These are phyloP conservation scores for Hiodon tergisus DNA, from an alignment of 2,113 vertebrate species.

Conservation along the genomic window DNA sequence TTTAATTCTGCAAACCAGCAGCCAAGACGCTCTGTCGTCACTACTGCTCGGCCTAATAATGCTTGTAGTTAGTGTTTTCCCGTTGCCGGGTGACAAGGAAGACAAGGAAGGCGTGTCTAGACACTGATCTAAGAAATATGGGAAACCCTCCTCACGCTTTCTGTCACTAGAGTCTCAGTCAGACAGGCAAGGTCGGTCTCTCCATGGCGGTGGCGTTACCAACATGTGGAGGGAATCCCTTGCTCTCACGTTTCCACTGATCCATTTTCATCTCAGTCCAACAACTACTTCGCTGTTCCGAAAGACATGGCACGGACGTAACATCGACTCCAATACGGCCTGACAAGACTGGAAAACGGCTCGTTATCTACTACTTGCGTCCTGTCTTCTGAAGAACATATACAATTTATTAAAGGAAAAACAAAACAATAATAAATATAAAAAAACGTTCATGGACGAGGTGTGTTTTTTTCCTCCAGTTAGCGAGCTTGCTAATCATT, in stretches of 20 bases:
- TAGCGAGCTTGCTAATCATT: constrained; percentile 4
- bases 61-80: constrained; percentile 45
- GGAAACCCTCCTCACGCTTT: constrained; percentile 42
- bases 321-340: constrained; percentile 36
- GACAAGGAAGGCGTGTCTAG: constrained; percentile 59
- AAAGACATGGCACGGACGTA: constrained; percentile 27
- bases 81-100: constrained; percentile 56
- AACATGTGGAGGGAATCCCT: constrained; percentile 58
- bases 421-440: not conserved
- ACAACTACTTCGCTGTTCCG: constrained; percentile 12
- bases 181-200: constrained; percentile 44
- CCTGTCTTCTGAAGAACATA: constrained; percentile 17
- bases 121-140: constrained; percentile 66
- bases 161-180: constrained; percentile 43
- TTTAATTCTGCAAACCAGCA: constrained; percentile 51
- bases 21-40: constrained; percentile 38
- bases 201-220: constrained; percentile 56
- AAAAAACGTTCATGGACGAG: constrained; percentile 45
- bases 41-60: constrained; percentile 10
- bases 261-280: constrained; percentile 17
- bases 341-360: constrained; percentile 23
- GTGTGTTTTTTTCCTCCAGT: constrained; percentile 35
- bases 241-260: constrained; percentile 49
- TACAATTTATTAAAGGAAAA: not conserved
- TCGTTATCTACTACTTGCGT: constrained; percentile 7